Evolutionary conservation across 2,797 vertebrate species (phyloP).

Genomic region (Borostomias antarcticus): DNA sequence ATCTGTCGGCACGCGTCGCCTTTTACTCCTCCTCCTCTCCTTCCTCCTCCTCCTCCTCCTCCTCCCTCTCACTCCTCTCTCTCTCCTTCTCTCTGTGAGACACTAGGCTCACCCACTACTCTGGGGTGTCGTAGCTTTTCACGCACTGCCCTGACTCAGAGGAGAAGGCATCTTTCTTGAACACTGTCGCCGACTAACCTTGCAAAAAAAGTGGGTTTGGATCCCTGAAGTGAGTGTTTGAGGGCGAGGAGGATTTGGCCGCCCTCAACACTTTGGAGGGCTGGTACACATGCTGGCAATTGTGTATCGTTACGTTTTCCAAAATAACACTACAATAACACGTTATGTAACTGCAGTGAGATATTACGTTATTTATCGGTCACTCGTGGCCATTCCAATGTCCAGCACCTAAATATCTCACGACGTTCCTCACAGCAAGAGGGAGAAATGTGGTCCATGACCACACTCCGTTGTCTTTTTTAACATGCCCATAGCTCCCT

Average conservation of each 20-base stretch:
- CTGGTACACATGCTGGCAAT: background rate
- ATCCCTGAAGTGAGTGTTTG: background rate
- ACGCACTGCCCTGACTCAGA: slow-evolving; percentile 8
- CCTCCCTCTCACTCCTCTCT: background rate
- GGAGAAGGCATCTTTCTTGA: background rate
- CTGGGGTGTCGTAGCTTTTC: background rate
- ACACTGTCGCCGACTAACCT: background rate
- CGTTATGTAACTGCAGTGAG: background rate
- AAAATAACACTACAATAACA: background rate
- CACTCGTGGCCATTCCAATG: slow-evolving; percentile 40
- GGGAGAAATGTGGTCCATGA: slow-evolving; percentile 45
- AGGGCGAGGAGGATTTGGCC: no score
- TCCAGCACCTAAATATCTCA: slow-evolving; percentile 25
- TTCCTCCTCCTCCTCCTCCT: slow-evolving; percentile 9
- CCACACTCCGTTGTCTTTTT: slow-evolving; percentile 49
- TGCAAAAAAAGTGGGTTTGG: background rate
- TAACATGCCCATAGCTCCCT: slow-evolving; percentile 60
- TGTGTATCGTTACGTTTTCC: no score
- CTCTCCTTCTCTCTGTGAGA: background rate
- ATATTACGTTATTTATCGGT: background rate
- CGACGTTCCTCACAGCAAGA: slow-evolving; percentile 36
- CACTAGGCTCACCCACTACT: slow-evolving; percentile 3
- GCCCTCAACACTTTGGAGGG: background rate
- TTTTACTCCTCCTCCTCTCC: slow-evolving; percentile 21
- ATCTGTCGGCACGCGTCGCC: slow-evolving; percentile 57